Conservation (phyloP, 2,888 invertebrate species). For the Dasypogon diadema region DNA sequence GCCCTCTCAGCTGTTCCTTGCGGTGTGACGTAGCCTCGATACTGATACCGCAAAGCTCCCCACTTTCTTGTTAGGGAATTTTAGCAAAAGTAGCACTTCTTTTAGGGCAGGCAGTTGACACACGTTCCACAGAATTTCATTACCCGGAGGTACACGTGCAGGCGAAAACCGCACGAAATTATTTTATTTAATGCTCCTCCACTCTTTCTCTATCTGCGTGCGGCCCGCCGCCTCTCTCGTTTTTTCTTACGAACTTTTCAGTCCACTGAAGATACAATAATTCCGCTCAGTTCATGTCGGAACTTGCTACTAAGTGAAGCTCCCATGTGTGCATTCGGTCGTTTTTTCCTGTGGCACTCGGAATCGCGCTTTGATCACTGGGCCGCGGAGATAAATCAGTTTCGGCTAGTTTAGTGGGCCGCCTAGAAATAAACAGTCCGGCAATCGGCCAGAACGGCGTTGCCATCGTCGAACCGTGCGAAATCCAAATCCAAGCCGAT, state of each 20-base stretch:
- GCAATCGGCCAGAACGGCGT: background rate
- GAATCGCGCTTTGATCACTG: constrained; percentile 8
- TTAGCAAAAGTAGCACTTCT: background rate
- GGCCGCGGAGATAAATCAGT: constrained; percentile 4
- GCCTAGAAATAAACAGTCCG: background rate
- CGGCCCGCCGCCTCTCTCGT: constrained; percentile 28
- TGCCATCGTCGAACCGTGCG: background rate
- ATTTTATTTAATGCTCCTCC: constrained; percentile 41
- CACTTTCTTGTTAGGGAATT: background rate
- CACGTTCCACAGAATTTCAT: constrained; percentile 15
- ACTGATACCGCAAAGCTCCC: constrained; percentile 1
- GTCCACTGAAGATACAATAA: constrained; percentile 41
- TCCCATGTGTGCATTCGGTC: constrained; percentile 41
- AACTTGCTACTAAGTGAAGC: constrained; percentile 44
- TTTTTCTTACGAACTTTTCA: constrained; percentile 29
- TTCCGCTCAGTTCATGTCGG: constrained; percentile 44
- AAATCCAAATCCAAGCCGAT: no score
- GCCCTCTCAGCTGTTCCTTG: constrained; percentile 27
- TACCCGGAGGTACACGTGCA: constrained; percentile 13
- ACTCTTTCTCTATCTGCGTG: constrained; percentile 30
- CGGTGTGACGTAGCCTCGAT: background rate
- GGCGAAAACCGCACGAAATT: constrained; percentile 11
- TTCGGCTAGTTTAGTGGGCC: background rate
- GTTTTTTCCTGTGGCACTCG: background rate
- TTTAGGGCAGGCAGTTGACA: background rate